These are phyloP conservation scores for Sebastes taczanowskii DNA, from an alignment of 2,797 vertebrate species.

Conservation along the genomic window DNA sequence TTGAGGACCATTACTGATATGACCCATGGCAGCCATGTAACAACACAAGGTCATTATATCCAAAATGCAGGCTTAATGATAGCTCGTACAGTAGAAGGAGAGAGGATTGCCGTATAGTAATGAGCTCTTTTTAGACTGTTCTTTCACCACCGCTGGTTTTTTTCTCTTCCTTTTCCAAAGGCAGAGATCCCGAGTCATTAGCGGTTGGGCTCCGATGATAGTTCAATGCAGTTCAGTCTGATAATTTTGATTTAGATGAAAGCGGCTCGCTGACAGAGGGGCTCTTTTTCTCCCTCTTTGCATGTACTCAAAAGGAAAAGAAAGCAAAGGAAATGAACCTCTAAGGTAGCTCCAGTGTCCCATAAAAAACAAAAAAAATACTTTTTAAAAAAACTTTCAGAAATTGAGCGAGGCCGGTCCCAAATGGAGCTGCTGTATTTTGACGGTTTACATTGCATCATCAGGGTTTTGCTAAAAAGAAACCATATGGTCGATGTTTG, in stretches of 20 bases:
- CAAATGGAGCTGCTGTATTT: not conserved
- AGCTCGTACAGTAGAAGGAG: constrained; percentile 60
- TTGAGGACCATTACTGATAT: constrained; percentile 84
- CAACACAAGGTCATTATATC: constrained; percentile 81
- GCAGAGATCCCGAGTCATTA: constrained; percentile 59
- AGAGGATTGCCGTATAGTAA: constrained; percentile 47
- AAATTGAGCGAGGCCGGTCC: not conserved
- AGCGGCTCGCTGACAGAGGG: constrained; percentile 34
- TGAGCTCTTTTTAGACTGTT: constrained; percentile 66
- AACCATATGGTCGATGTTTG: not conserved
- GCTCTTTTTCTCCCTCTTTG: not conserved
- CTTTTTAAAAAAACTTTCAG: not conserved
- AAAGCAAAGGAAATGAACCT: constrained; percentile 8
- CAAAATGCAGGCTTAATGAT: constrained; percentile 71
- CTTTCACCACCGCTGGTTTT: constrained; percentile 31
- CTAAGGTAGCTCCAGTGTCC: constrained; percentile 3
- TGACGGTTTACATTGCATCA: constrained; percentile 9
- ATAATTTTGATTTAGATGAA: constrained; percentile 69
- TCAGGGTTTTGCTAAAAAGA: not conserved
- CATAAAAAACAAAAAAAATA: not conserved
- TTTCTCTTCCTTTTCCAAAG: constrained; percentile 8
- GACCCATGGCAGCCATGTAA: constrained; percentile 77
- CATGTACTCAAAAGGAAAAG: constrained; percentile 17
- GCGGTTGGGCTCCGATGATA: constrained; percentile 36
- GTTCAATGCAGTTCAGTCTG: constrained; percentile 47